Base-by-base conservation (phyloP, 2,113 vertebrate species). In the Phylloscopus trochiloides region DNA sequence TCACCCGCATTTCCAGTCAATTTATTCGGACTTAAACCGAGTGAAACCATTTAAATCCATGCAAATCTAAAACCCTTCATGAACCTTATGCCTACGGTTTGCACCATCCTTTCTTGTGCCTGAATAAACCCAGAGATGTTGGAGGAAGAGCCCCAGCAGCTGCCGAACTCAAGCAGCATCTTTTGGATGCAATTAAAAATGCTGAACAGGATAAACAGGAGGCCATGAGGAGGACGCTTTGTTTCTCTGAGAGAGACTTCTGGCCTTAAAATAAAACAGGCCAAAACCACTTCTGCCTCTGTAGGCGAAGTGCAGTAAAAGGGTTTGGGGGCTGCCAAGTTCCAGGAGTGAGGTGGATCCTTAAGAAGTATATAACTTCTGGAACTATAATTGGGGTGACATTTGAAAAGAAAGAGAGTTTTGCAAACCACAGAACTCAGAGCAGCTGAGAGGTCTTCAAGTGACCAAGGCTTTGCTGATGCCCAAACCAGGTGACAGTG, bases 181-280 rank as follows among this genome's bases (percentile, higher is more conserved):
- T 95, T 92, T 75, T 67, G 63, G 71, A 94, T 59, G 36, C n/a
- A 80, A 86, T 61, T 70, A 63, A 76, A 80, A 92, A 70, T 12
- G 6, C 19, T 71, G 45, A 86, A 47, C 15, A 70, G 59, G 45
- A 76, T 76, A 43, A 92, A 68, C 7, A 70, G 26, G 18, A 62
- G 38, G 54, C 17, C 17, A 22, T 22, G 11, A 92, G 47, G 32
- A 73, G 47, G 47, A 80, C 55, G 3, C 8, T 74, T 70, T 88
- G 28, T 59, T 82, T 80, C 38, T 76, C 26, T 55, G 9, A 31
- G 0, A 4, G 19, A 59, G 16, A 58, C 28, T 66, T 90, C 47
- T 88, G 28, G 62, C 47, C 63, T 79, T 70, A 70, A 95, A 90
- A 65, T 70, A 79, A 54, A 86, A 40, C 16, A 55, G 88, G 40